Evolutionary conservation across 2,797 vertebrate species (phyloP), one percentile per base, ranked within the genome.

Genomic region (Podargus strigoides): DNA sequence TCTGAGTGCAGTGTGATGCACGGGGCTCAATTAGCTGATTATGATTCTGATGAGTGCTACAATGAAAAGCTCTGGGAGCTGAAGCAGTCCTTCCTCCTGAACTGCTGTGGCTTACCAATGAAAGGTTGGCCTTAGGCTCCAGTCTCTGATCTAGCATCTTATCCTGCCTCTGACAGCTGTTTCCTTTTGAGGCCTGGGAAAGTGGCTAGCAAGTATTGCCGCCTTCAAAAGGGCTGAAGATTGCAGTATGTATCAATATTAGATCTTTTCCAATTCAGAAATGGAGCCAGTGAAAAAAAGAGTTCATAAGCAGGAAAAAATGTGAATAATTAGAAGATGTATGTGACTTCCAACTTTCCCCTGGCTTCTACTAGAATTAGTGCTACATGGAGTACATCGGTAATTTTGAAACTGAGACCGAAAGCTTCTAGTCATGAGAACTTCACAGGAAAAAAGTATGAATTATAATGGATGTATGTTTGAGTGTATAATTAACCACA

Each of bases 1-100:
- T 72, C n/a, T 1, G 1, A 17, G 26, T 0, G 1, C 5, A 0
- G 36, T 3, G 49, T 1, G 3, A 14, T 30, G 16, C 1, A 0
- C 18, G 34, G 13, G 24, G 30, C 53, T 52, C 15, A 1, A 0
- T 32, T 37, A 28, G 1, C 68, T 55, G 30, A 28, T 6, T 12
- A 13, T 9, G 14, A 39, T 55, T 50, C 46, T 36, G 30, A 8
- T 0, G 18, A 64, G 62, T 67, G 56, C 62, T 22, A 1, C 24
- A 7, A 1, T 12, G 36, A 8, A 34, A 16, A 41, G 37, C 47
- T 26, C 80, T 67, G 56, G 44, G 64, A 72, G 32, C 47, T 27
- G 36, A 30, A 64, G 49, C 46, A 47, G 0, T 28, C 12, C 28
- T 39, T 80, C 22, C 72, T 75, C 36, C 24, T 39, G 16, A 22